Evolutionary conservation across 2,113 vertebrate genomes (phyloP), one percentile per base, ranked within the genome.

Genomic region (Rafetus swinhoei): DNA sequence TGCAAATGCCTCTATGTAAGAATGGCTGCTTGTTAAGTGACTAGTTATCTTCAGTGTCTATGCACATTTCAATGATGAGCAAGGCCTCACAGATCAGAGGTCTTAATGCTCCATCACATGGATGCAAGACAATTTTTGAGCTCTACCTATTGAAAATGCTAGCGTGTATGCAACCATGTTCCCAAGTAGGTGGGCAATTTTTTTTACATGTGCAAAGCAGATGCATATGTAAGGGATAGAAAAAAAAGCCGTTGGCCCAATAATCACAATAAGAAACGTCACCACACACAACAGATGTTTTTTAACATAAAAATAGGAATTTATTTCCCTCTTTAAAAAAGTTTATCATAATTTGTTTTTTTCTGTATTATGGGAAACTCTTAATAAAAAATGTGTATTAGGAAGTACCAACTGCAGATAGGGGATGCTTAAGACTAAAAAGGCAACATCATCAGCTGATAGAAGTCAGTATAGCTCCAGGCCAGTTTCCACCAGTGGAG

Each of bases 401-500:
- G 52, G 35, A 76, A 59, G 29, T 6, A 60, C 54, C 45, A 29
- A 2, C 0, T 18, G 2, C 14, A 25, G 6, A 15, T 7, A 62
- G 54, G 24, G 27, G 93, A 90, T 16, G 1, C 45, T 18, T 16
- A 65, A 1, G 15, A 81, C 13, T 59, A 1, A 84, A 86, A 87
- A 7, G 55, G 85, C 57, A 32, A 55, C 16, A 27, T 2, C 3
- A 7, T 79, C 74, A 39, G 50, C 7, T 39, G n/a, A 15, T 0
- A n/a, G 55, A 74, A 82, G 82, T 29, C 16, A n/a, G 11, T 0
- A 0, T 0, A 11, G 21, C 0, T 7, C 12, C 55, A 72, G 39
- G 54, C 87, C n/a, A 45, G 25, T 82, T 94, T 89, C 50, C 27
- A 87, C 1, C 82, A 62, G 76, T 10, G 80, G 13, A 18, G 79